Conservation (phyloP, 2,797 vertebrate genomes). For the Discoglossus pictus region DNA sequence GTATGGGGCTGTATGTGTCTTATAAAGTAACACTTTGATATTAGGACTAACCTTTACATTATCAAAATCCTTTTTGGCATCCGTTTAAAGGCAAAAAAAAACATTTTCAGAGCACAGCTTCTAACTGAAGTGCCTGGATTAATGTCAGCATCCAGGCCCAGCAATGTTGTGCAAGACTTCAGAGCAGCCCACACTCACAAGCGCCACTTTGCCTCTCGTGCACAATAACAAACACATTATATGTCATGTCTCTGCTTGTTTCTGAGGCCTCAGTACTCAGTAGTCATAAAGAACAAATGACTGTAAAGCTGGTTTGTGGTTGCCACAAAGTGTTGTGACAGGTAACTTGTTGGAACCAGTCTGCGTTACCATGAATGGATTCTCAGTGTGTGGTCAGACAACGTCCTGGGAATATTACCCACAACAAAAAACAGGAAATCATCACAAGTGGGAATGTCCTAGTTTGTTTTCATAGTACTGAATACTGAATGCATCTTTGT, state of each 20-base stretch:
- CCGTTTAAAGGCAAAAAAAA: no score
- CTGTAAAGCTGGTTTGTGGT: conserved; percentile 4
- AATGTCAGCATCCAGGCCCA: no score
- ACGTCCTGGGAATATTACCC: conserved; percentile 36
- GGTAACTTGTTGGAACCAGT: conserved; percentile 37
- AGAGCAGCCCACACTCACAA: neutral
- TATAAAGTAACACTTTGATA: no score
- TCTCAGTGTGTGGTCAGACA: conserved; percentile 46
- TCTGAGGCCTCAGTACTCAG: conserved; percentile 2
- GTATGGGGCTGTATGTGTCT: no score
- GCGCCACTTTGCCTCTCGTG: neutral
- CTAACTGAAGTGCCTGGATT: no score
- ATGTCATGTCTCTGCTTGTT: conserved; percentile 10
- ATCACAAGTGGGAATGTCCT: conserved; percentile 23
- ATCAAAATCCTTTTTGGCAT: no score
- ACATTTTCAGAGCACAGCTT: no score
- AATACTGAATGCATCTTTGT: conserved; percentile 39
- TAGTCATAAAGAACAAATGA: conserved; percentile 10
- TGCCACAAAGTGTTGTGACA: conserved; percentile 26
- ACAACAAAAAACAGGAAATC: conserved; percentile 40
- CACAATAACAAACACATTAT: neutral
- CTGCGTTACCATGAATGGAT: conserved; percentile 16
- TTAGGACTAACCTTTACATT: no score
- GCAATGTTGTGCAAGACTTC: no score
- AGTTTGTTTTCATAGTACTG: conserved; percentile 33